These are phyloP conservation scores for Mactromeris polynyma DNA, from an alignment of 2,888 invertebrate species.

Conservation along the genomic window DNA sequence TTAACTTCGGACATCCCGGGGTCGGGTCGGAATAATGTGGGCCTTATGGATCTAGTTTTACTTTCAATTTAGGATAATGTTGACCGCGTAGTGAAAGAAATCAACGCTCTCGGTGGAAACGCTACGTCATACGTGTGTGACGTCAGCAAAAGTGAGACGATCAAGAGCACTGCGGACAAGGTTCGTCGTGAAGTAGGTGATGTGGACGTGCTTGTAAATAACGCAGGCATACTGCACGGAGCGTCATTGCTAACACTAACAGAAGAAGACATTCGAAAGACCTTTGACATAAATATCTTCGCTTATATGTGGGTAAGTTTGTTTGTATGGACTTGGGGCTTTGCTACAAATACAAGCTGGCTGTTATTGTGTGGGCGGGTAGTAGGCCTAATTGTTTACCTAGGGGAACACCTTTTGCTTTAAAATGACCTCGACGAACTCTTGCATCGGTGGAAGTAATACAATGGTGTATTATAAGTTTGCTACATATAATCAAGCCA, in stretches of 20 bases:
- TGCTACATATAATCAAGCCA: too few relatives aligned
- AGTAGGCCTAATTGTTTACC: too few relatives aligned
- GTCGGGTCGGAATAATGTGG: neutral
- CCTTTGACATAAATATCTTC: slow-evolving; percentile 81
- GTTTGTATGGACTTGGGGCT: too few relatives aligned
- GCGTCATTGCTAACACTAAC: slow-evolving; percentile 74
- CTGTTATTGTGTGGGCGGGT: too few relatives aligned
- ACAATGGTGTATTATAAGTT: too few relatives aligned
- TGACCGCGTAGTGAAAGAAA: slow-evolving; percentile 75
- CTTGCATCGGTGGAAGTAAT: too few relatives aligned
- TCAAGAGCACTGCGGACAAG: slow-evolving; percentile 71
- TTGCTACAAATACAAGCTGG: too few relatives aligned
- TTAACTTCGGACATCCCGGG: too few relatives aligned
- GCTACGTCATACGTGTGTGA: slow-evolving; percentile 79
- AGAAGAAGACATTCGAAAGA: slow-evolving; percentile 77
- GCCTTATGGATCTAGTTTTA: neutral
- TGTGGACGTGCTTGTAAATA: slow-evolving; percentile 84
- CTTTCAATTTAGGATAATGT: slow-evolving; percentile 70
- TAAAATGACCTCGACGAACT: too few relatives aligned
- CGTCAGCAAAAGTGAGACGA: slow-evolving; percentile 76
- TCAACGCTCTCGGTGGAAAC: slow-evolving; percentile 74
- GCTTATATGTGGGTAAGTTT: slow-evolving; percentile 81
- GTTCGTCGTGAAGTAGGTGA: slow-evolving; percentile 78
- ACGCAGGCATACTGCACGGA: slow-evolving; percentile 82
- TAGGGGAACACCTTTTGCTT: too few relatives aligned